Base-by-base conservation (phyloP, 1,140 invertebrate genomes). In the Lamellibrachia luymesi region DNA sequence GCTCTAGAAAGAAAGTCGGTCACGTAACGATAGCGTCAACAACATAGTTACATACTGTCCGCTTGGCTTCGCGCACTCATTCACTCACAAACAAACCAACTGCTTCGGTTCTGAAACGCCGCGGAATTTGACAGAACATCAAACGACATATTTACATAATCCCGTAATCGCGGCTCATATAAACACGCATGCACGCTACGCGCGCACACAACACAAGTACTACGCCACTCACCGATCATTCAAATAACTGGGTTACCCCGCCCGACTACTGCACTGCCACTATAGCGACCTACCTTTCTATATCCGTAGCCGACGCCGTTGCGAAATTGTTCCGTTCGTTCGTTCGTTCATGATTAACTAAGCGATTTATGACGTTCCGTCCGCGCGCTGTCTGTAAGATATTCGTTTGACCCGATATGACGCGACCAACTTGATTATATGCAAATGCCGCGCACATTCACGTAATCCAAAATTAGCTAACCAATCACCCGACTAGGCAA, bases 381-480 rank as follows among this genome's bases (percentile, higher is more conserved):
- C 25, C 64, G 64, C 64, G 64, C 64, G 64, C 64, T 80, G 64
- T 80, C 64, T 2, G 64, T 80, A 80, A 80, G 64, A 80, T 80
- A 80, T 80, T 80, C 64, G 64, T 80, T 80, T 80, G 64, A 80
- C 64, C 64, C 64, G 64, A 80, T 80, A 80, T 80, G 64, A 80
- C 64, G 64, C 64, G 64, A 80, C 64, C 64, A 80, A 80, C 64
- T 22, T 80, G 64, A 80, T 80, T 80, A 80, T 80, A 80, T 80
- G 64, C 64, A 80, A 80, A 80, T 80, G 64, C 64, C 7, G 64
- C 64, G 64, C 64, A 80, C 64, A 80, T 80, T 80, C 64, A 80
- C 64, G 64, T 80, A 80, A 80, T 80, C 64, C 64, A 80, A 80
- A 80, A 80, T 80, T 80, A 80, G 64, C 64, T 80, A 80, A 80